Evolutionary conservation across 2,888 invertebrate species (phyloP).

Genomic region (Parnassius mnemosyne): DNA sequence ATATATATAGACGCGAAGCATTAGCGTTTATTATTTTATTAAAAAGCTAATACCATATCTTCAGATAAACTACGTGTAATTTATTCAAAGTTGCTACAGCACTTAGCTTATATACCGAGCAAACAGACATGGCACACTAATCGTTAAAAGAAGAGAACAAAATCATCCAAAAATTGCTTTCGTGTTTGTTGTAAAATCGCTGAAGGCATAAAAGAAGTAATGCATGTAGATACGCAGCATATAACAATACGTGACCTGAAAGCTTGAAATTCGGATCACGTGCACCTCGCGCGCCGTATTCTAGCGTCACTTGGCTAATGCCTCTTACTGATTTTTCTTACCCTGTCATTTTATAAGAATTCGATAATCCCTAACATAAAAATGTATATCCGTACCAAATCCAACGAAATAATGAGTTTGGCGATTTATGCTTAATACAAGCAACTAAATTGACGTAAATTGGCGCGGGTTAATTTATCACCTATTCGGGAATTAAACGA

Average conservation of each 20-base stretch:
- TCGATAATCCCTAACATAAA: not conserved
- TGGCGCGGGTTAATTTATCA: too few species aligned
- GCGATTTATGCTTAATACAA: too few species aligned
- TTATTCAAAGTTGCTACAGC: too few species aligned
- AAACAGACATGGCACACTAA: too few species aligned
- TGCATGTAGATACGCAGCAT: slow-evolving; percentile 38
- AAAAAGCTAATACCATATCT: too few species aligned
- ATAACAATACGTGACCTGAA: slow-evolving; percentile 43
- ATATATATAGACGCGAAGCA: too few species aligned
- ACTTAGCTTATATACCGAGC: too few species aligned
- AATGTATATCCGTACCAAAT: not conserved
- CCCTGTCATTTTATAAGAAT: slow-evolving; percentile 7
- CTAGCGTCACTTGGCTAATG: slow-evolving; percentile 10
- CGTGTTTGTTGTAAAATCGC: slow-evolving; percentile 43
- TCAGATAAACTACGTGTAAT: too few species aligned
- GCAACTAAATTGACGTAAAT: too few species aligned
- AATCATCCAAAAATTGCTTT: slow-evolving; percentile 29
- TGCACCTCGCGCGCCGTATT: slow-evolving; percentile 13
- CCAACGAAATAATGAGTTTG: too few species aligned
- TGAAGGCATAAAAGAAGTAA: slow-evolving; percentile 42
- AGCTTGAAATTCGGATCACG: slow-evolving; percentile 26
- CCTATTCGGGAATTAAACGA: too few species aligned
- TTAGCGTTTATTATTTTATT: too few species aligned
- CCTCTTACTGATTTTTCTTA: slow-evolving; percentile 16
- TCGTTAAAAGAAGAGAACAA: not conserved